Evolutionary conservation across 2,888 invertebrate genomes (phyloP).

Genomic region (Drosophila suboccidentalis): DNA sequence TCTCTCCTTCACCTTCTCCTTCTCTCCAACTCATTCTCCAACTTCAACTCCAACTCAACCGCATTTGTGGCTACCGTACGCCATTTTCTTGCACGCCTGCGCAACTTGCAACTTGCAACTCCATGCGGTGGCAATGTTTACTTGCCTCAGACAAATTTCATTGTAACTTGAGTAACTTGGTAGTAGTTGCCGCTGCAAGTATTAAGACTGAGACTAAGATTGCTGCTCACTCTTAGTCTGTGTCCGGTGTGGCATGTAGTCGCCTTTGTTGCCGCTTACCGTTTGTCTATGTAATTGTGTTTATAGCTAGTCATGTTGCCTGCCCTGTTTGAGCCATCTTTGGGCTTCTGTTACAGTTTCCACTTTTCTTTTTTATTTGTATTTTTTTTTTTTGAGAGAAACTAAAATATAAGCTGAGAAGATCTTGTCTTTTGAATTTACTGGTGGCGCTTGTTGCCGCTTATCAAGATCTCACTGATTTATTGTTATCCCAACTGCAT

Average conservation of each 20-base stretch:
- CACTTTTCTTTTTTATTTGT: background rate
- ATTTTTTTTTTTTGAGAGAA: constrained; percentile 2
- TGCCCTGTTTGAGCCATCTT: constrained; percentile 29
- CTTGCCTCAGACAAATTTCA: constrained; percentile 78
- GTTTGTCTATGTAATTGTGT: constrained; percentile 79
- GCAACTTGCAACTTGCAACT: constrained; percentile 60
- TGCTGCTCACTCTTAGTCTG: constrained; percentile 7
- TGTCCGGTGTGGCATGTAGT: constrained; percentile 63
- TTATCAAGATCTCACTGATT: constrained; percentile 51
- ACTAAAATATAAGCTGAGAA: constrained; percentile 1
- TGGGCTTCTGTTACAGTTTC: constrained; percentile 51
- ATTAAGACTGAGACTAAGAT: background rate
- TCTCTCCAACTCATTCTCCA: constrained; percentile 1
- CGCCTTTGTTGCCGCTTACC: constrained; percentile 69
- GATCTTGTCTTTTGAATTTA: constrained; percentile 33
- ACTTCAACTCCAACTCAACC: constrained; percentile 11
- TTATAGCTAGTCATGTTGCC: constrained; percentile 71
- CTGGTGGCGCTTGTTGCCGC: constrained; percentile 53
- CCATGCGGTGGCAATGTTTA: constrained; percentile 76
- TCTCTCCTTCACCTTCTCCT: background rate
- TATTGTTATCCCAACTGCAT: constrained; percentile 8
- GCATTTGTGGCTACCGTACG: constrained; percentile 67
- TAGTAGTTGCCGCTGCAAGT: constrained; percentile 48
- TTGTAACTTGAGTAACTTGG: constrained; percentile 85
- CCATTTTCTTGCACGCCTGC: constrained; percentile 79